Base-by-base conservation (phyloP, 2,888 invertebrate species). In the Rambutsinella grinnellia region DNA sequence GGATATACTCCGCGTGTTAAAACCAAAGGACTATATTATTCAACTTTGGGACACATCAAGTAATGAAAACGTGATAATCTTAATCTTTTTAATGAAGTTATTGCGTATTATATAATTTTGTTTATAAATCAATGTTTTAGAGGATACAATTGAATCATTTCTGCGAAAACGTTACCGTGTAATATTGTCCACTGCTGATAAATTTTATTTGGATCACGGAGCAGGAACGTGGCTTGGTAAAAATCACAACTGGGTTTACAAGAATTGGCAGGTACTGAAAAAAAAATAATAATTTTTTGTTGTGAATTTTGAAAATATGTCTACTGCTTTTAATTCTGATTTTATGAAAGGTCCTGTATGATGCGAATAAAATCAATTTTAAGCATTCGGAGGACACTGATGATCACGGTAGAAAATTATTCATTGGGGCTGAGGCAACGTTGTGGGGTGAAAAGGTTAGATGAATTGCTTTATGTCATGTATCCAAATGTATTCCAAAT, bases 391-490 rank as follows among this genome's bases (percentile, higher is more conserved):
- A n/a, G n/a, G n/a, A n/a, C n/a, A n/a, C n/a, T n/a, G n/a, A n/a
- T n/a, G n/a, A n/a, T n/a, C n/a, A n/a, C n/a, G n/a, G n/a, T n/a
- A n/a, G n/a, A n/a, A n/a, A n/a, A n/a, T n/a, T n/a, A n/a, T n/a
- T n/a, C n/a, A n/a, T 78, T 1, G 78, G 78, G 15, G 79, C 57
- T 3, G 79, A 79, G 23, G 65, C 92, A 0, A 93, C 94, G 79
- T 92, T 94, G 91, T 96, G 95, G 95, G 91, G 91, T 54, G 95
- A 96, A 87, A 92, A 91, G 85, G 91, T 93, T n/a, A n/a, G n/a
- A n/a, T n/a, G n/a, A n/a, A n/a, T n/a, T n/a, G n/a, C n/a, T n/a
- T n/a, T n/a, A n/a, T n/a, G n/a, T n/a, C n/a, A n/a, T n/a, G n/a
- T n/a, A n/a, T n/a, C n/a, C n/a, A n/a, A n/a, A n/a, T 47, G 5